These are phyloP conservation scores for Ageneiosus marmoratus DNA, from an alignment of 2,113 vertebrate species.

Conservation along the genomic window DNA sequence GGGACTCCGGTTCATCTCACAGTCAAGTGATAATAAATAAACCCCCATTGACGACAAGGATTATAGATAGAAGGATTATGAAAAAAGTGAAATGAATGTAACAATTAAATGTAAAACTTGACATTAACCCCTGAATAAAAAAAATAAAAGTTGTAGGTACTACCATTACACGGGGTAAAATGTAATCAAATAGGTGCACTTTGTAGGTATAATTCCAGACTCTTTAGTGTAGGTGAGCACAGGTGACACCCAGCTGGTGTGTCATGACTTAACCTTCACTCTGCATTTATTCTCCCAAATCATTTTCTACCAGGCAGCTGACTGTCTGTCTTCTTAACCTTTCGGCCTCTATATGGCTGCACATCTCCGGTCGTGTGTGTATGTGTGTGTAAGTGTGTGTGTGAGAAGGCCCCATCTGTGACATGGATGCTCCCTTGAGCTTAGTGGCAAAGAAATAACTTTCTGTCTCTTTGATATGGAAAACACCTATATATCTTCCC, in stretches of 20 bases:
- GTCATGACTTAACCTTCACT: slow-evolving; percentile 58
- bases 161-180: background rate
- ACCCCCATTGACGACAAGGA: too few relatives aligned
- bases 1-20: too few relatives aligned
- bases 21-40: too few relatives aligned
- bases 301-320: slow-evolving; percentile 53
- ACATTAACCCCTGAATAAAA: too few relatives aligned
- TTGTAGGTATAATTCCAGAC: background rate
- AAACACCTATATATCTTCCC: slow-evolving; percentile 43
- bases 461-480: slow-evolving; percentile 47
- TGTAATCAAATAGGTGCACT: background rate
- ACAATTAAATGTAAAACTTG: too few relatives aligned
- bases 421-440: slow-evolving; percentile 3
- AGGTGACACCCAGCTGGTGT: slow-evolving; percentile 2
- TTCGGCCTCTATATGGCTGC: background rate
- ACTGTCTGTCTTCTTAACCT: slow-evolving; percentile 52
- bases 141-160: too few relatives aligned
- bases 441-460: slow-evolving; percentile 23
- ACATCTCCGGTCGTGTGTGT: background rate
- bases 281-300: slow-evolving; percentile 50
- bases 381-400: background rate
- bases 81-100: too few relatives aligned
- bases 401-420: slow-evolving; percentile 35
- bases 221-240: slow-evolving; percentile 18
- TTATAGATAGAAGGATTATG: too few relatives aligned